Percentiles rank a stretch among this genome's conserved stretches.
Evolutionary conservation across 2,113 vertebrate species (phyloP).

Genomic region (Actenoides hombroni): DNA sequence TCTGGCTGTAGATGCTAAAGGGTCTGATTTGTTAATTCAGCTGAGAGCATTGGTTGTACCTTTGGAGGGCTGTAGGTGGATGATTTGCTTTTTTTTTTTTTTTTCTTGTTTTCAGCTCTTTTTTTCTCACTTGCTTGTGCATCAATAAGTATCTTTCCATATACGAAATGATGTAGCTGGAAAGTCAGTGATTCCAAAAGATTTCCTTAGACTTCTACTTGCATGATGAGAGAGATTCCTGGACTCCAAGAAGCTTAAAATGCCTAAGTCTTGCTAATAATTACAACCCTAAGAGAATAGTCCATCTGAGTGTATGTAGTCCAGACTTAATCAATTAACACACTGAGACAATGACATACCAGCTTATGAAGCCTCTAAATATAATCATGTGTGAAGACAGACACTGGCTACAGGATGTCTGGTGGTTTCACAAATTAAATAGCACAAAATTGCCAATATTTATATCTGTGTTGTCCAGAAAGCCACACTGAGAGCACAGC

Average conservation of each 20-base stretch:
- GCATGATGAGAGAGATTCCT: not conserved
- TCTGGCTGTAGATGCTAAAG: not conserved
- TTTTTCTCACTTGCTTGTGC: not conserved
- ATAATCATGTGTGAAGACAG: not conserved
- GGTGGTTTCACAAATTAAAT: not conserved
- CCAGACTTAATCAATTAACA: conserved; percentile 28
- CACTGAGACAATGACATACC: not conserved
- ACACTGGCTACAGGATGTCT: not conserved
- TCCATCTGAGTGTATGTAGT: not conserved
- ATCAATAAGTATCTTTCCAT: not conserved
- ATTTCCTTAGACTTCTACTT: not conserved
- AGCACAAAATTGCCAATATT: not conserved
- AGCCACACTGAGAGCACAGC: not conserved
- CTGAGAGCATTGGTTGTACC: not conserved
- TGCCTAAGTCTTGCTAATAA: not conserved
- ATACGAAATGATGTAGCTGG: not conserved
- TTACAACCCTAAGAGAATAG: not conserved
- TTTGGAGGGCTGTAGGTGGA: not conserved
- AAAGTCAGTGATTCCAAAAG: not conserved
- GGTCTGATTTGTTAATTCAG: not conserved
- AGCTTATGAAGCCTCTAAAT: not conserved
- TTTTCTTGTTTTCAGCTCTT: not conserved
- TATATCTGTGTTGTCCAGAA: not conserved
- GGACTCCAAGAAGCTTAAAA: conserved; percentile 15
- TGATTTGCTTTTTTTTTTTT: not conserved